phyloP scores from a whole-genome alignment of 53 echinoderm and acorn worm genomes.

The Henricia sp. region DNA sequence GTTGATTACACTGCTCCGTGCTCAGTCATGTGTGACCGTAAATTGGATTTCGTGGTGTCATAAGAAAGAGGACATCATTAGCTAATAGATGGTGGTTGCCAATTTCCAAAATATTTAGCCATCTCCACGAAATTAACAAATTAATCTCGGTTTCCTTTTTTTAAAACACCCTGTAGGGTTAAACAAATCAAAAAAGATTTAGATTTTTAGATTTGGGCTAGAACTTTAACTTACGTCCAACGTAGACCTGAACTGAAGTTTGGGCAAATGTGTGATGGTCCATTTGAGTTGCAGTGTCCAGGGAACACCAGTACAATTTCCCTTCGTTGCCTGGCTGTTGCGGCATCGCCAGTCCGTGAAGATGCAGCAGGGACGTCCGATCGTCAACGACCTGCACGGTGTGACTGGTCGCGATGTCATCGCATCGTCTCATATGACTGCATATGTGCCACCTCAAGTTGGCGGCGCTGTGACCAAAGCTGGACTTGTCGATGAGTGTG shows the following conservation, averaged over 20 bases:
- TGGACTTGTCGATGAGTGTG: not conserved
- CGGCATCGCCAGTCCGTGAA: not conserved
- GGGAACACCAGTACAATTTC: not conserved
- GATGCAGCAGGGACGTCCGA: slow-evolving; percentile 11
- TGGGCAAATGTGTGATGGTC: too few species aligned
- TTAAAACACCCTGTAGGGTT: too few species aligned
- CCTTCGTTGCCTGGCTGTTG: not conserved
- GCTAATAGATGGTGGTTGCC: too few species aligned
- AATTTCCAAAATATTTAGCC: too few species aligned
- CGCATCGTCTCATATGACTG: rapidly evolving
- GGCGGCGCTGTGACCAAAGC: not conserved
- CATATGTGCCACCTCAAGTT: slow-evolving; percentile 4
- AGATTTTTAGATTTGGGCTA: too few species aligned
- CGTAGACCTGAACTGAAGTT: not conserved
- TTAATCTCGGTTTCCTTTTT: too few species aligned
- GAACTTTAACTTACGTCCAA: slow-evolving; percentile 12
- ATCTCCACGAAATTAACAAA: too few species aligned
- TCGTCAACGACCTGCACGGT: not conserved
- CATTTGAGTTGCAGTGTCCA: not conserved
- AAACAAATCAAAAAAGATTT: too few species aligned
- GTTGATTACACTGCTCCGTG: too few species aligned
- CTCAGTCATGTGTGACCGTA: too few species aligned
- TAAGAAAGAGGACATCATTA: too few species aligned
- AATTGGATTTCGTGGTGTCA: too few species aligned
- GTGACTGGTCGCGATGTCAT: not conserved